These are phyloP conservation scores for Drosophila colorata DNA, from an alignment of 2,888 invertebrate genomes.

Conservation along the genomic window DNA sequence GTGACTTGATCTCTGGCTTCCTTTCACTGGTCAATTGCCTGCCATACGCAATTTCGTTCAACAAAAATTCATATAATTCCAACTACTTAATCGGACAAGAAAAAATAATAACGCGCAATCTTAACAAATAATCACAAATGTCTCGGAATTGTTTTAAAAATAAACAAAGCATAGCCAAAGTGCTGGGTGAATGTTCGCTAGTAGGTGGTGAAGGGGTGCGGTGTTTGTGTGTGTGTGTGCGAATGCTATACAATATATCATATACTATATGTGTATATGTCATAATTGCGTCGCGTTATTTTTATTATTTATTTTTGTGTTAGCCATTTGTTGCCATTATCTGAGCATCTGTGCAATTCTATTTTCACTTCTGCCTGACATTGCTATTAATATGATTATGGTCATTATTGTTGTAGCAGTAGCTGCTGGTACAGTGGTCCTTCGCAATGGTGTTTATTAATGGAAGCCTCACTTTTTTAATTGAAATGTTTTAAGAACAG, in stretches of 20 bases:
- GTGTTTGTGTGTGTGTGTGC: neutral
- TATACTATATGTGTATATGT: constrained; percentile 30
- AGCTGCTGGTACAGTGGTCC: neutral
- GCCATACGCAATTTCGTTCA: constrained; percentile 21
- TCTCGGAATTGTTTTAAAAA: constrained; percentile 60
- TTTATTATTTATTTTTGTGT: constrained; percentile 33
- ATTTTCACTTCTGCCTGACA: constrained; percentile 34
- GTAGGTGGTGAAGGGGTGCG: neutral
- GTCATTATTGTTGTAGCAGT: constrained; percentile 26
- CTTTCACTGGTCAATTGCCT: constrained; percentile 52
- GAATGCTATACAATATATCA: constrained; percentile 1
- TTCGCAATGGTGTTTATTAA: too few species aligned
- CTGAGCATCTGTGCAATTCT: constrained; percentile 56
- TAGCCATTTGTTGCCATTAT: constrained; percentile 47
- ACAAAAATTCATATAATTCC: constrained; percentile 12
- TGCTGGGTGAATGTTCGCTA: constrained; percentile 13
- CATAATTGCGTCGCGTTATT: constrained; percentile 66
- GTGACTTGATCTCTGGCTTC: constrained; percentile 42
- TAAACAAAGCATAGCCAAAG: constrained; percentile 49
- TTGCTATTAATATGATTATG: constrained; percentile 60
- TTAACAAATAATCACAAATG: constrained; percentile 34
- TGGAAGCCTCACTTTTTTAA: too few species aligned
- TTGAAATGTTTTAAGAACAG: too few species aligned
- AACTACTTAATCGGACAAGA: constrained; percentile 20
- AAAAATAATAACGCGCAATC: constrained; percentile 8